A percentile compares a stretch with the other conserved stretches of the same genome.
Evolutionary conservation across 2,888 invertebrate species (phyloP).

Genomic region (Pycnomerus fuliginosus): DNA sequence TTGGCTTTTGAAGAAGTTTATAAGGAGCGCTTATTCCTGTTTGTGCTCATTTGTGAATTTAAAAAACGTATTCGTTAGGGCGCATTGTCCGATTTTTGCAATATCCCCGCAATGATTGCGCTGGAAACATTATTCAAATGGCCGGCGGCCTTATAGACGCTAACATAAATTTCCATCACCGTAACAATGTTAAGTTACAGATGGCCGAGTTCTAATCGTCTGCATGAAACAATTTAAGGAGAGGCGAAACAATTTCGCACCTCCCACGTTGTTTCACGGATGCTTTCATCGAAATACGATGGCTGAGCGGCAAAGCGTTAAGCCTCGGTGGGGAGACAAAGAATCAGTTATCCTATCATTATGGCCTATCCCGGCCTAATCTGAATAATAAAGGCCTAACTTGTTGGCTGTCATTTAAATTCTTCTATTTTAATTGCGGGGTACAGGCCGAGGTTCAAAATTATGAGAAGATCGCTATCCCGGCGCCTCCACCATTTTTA

Average conservation of each 20-base stretch:
- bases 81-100: conserved; percentile 16
- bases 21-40: conserved; percentile 23
- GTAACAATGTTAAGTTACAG: conserved; percentile 51
- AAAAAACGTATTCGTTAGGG: conserved; percentile 21
- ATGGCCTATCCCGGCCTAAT: too few species aligned
- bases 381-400: too few species aligned
- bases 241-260: conserved; percentile 52
- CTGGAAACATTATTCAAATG: not conserved
- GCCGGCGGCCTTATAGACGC: not conserved
- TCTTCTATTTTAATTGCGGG: too few species aligned
- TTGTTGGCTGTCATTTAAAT: too few species aligned
- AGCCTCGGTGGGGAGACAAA: too few species aligned
- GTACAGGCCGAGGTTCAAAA: too few species aligned
- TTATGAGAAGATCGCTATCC: too few species aligned
- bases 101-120: conserved; percentile 16
- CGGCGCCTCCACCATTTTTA: too few species aligned
- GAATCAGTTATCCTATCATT: too few species aligned
- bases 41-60: conserved; percentile 24
- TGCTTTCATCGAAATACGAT: conserved; percentile 46
- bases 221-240: conserved; percentile 54
- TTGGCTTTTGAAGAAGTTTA: conserved; percentile 28
- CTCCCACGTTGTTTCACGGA: conserved; percentile 52
- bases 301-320: conserved; percentile 36
- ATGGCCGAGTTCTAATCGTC: conserved; percentile 52
- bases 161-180: conserved; percentile 43